Evolutionary conservation across 2,888 invertebrate genomes (phyloP).

Genomic region (Melinaea marsaeus): DNA sequence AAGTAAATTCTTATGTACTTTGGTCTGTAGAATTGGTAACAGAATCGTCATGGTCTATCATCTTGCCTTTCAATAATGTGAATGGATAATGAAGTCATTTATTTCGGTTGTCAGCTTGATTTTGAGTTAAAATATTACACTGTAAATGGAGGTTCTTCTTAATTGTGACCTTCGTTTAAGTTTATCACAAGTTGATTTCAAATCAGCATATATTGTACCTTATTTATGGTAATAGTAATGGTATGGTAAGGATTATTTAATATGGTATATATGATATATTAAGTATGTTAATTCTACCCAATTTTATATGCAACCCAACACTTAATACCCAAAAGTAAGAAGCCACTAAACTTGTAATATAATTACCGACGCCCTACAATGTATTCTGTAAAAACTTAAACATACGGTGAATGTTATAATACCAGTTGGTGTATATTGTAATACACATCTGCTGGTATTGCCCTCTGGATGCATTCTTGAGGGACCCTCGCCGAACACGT

Average conservation of each 20-base stretch:
- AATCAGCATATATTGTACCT: too few species aligned
- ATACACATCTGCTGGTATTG: slow-evolving; percentile 46
- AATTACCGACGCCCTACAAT: slow-evolving; percentile 26
- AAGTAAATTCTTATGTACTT: slow-evolving; percentile 34
- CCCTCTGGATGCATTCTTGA: slow-evolving; percentile 45
- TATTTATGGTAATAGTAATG: too few species aligned
- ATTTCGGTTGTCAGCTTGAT: slow-evolving; percentile 20
- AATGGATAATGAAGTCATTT: slow-evolving; percentile 42
- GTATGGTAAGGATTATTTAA: too few species aligned
- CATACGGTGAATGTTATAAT: slow-evolving; percentile 36
- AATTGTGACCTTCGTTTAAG: not conserved
- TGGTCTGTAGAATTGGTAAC: slow-evolving; percentile 55
- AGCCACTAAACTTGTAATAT: slow-evolving; percentile 27
- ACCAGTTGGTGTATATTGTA: slow-evolving; percentile 43
- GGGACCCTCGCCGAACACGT: slow-evolving; percentile 38
- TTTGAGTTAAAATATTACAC: slow-evolving; percentile 13
- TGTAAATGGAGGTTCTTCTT: not conserved
- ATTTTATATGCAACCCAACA: not conserved
- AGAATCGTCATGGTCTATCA: slow-evolving; percentile 53
- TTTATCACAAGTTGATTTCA: too few species aligned
- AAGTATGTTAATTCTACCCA: too few species aligned
- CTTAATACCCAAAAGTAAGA: slow-evolving; percentile 12
- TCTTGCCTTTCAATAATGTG: slow-evolving; percentile 38
- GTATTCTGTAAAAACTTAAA: slow-evolving; percentile 30
- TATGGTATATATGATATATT: too few species aligned